Evolutionary conservation across 2,888 invertebrate genomes (phyloP), one percentile per base, ranked within the genome.

Genomic region (Euplexia lucipara): DNA sequence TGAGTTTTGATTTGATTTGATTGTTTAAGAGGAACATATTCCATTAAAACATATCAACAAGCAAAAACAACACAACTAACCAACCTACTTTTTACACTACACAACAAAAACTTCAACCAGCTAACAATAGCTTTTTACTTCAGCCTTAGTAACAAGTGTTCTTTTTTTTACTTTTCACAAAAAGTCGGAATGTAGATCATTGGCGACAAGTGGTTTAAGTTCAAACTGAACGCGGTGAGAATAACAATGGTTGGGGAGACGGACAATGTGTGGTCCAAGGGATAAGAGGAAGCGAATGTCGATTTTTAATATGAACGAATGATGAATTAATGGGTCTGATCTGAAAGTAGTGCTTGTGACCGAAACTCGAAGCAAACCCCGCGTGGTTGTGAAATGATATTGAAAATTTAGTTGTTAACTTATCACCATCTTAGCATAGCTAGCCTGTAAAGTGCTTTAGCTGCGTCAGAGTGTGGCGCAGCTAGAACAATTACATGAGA

Each of bases 181-280:
- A 44, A 48, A 37, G 14, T 37, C n/a, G 32, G 22, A 68, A 74
- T 62, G 69, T 72, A 74, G 75, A 34, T 47, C 75, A 69, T 3
- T 41, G 9, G 9, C 32, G 39, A 57, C 57, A 62, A 68, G 32
- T 53, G 44, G 68, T 62, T 61, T 49, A 74, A 63, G 75, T 72
- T 69, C 74, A 74, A 74, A 32, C 49, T 18, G 18, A 45, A 54
- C 41, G 63, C 41, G 14, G 26, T 1, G n/a, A 14, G 72, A 49
- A 74, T 72, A 42, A 69, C 35, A 63, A 74, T 62, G 5, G 20
- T 0, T 12, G 20, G 35, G 16, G 53, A 20, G 14, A 26, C 39
- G 34, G 51, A 32, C 42, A 41, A 0, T 0, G 20, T 22, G 16
- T 49, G 49, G 48, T 41, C 3, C 9, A 9, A n/a, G n/a, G 0